phyloP scores from a whole-genome alignment of 2,888 invertebrate genomes.

The Tinea pellionella region DNA sequence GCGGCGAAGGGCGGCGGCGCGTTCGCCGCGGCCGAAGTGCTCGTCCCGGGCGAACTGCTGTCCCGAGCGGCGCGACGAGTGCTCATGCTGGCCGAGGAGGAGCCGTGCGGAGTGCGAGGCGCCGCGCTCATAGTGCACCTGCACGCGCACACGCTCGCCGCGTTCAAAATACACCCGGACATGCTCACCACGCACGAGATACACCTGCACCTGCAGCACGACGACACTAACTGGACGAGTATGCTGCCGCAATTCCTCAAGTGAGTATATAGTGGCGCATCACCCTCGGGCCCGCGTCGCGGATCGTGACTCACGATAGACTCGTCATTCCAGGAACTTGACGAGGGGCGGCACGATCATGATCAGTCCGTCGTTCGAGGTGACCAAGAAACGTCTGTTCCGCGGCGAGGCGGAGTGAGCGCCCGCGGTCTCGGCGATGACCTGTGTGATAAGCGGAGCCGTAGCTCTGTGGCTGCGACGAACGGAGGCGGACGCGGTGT shows the following conservation, averaged over 20 bases:
- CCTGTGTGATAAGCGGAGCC: slow-evolving; percentile 14
- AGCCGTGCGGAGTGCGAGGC: slow-evolving; percentile 90
- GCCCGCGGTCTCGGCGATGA: neutral
- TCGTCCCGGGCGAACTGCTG: slow-evolving; percentile 85
- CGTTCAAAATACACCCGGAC: slow-evolving; percentile 86
- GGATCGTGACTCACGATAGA: neutral
- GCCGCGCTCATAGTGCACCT: slow-evolving; percentile 88
- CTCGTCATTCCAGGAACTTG: slow-evolving; percentile 75
- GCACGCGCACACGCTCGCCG: slow-evolving; percentile 74
- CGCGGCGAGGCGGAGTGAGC: slow-evolving; percentile 73
- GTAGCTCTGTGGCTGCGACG: slow-evolving; percentile 15
- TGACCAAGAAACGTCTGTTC: slow-evolving; percentile 93
- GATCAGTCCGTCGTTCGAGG: slow-evolving; percentile 87
- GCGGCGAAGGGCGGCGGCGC: slow-evolving; percentile 83
- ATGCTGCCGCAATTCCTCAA: slow-evolving; percentile 90
- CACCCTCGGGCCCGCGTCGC: neutral
- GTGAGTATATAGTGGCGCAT: slow-evolving; percentile 79
- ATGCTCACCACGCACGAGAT: slow-evolving; percentile 93
- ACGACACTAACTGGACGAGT: slow-evolving; percentile 87
- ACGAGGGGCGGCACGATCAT: slow-evolving; percentile 88
- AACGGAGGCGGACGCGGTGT: slow-evolving; percentile 29
- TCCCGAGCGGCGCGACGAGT: slow-evolving; percentile 83
- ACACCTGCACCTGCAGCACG: slow-evolving; percentile 87
- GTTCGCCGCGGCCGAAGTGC: slow-evolving; percentile 85
- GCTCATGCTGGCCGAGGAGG: slow-evolving; percentile 84